Base-by-base conservation (phyloP, 2,888 invertebrate species). In the Acrobasis consociella region DNA sequence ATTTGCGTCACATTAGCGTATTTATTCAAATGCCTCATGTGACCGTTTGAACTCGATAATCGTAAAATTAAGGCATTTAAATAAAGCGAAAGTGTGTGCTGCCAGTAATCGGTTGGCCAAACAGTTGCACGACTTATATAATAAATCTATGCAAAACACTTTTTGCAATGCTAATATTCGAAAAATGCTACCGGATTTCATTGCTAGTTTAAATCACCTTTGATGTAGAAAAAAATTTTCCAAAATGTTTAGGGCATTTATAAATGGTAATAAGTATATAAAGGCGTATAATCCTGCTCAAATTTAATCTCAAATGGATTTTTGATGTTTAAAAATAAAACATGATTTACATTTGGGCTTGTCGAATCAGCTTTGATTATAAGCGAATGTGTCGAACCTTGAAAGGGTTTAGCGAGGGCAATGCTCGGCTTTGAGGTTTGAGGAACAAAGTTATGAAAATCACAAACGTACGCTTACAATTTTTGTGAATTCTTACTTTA, bases 121-220 rank as follows among this genome's bases (percentile, higher is more conserved):
- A 49, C 37, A 31, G 49, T 49, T 59, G 38, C 49, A 49, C 31
- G 10, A 49, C 37, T 59, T 59, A 59, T 59, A 49, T 59, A 59
- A 59, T 49, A 59, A 11, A 16, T 17, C 49, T 59, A 49, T 49
- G 59, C 49, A 37, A 49, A 49, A 49, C 1, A n/a, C 31, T 55
- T 55, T 56, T 55, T 58, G 58, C 58, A 58, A 58, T 49, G 15
- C 58, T 59, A 59, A 49, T 37, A 59, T 59, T 9, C n/a, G 13
- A 56, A 56, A 17, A 55, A 13, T 31, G 2, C 46, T 46, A 46
- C 46, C n/a, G n/a, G 5, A 46, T 46, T 46, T 13, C 5, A 13
- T 46, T 46, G 46, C 46, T 2, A 8, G 31, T 31, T 31, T 31
- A 31, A 46, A n/a, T 13, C 13, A 42, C 2, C 5, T 42, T 42